These are phyloP conservation scores for Hyppa rectilinea DNA, from an alignment of 2,888 invertebrate genomes.

Conservation along the genomic window DNA sequence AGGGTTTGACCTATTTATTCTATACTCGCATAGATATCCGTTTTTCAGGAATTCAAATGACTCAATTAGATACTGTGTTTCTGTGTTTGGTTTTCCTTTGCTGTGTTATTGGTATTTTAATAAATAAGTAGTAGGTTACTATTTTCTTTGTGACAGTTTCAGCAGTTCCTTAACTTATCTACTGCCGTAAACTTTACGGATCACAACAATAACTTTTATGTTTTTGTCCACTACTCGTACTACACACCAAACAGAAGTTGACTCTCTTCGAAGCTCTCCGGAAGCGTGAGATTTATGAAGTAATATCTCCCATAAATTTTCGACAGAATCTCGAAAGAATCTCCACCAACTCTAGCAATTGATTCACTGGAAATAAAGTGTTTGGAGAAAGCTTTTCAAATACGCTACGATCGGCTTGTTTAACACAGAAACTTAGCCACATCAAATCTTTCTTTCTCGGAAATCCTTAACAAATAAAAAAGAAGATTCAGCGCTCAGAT, in stretches of 20 bases:
- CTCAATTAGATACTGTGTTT: neutral
- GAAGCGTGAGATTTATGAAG: slow-evolving; percentile 32
- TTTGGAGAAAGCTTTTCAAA: neutral
- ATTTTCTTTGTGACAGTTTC: neutral
- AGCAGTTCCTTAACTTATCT: neutral
- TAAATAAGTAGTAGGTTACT: neutral
- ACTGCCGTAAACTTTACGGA: neutral
- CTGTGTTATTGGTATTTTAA: no score
- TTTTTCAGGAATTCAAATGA: neutral
- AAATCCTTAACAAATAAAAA: slow-evolving; percentile 30
- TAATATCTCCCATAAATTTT: slow-evolving; percentile 24
- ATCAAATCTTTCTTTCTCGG: neutral
- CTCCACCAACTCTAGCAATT: slow-evolving; percentile 5
- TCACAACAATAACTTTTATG: neutral
- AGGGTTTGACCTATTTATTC: slow-evolving; percentile 13
- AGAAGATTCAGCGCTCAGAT: slow-evolving; percentile 21
- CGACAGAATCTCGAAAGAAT: slow-evolving; percentile 17
- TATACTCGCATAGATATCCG: neutral
- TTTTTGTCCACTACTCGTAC: slow-evolving; percentile 3
- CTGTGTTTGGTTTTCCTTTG: neutral
- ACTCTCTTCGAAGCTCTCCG: slow-evolving; percentile 3
- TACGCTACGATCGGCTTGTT: neutral
- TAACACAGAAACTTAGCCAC: slow-evolving; percentile 1
- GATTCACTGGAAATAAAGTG: slow-evolving; percentile 15
- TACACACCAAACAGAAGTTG: slow-evolving; percentile 7